Evolutionary conservation across 2,113 vertebrate genomes (phyloP), one percentile per base, ranked within the genome.

Genomic region (Empidonax traillii): DNA sequence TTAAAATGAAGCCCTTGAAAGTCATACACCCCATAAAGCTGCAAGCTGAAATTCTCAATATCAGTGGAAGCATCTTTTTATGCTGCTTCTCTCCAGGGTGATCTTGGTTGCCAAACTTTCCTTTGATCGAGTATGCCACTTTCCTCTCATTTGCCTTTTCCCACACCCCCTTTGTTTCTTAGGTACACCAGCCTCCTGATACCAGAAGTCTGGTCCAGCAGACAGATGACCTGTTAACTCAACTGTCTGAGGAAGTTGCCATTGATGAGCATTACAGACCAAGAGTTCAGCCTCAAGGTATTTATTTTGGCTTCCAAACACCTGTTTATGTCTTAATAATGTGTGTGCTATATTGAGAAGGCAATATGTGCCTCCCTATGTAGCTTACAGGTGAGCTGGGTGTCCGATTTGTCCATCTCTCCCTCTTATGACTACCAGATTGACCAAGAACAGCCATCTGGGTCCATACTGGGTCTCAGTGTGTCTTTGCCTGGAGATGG

Each of bases 171-270:
- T 41, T 35, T 87, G 58, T 77, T 96, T 75, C 78, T 39, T 94
- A 99, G 99, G 96, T 97, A 56, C 96, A 99, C 85, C 98, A 97
- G 24, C 97, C 98, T 89, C 98, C 98, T 41, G 98, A 99, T 80
- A 96, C 84, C 67, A 98, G 98, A 95, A 99, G 98, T 66, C 98
- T 98, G 80, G 97, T 97, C 22, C 98, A 99, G 96, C 98, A 98
- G 96, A 96, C 98, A 16, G 98, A 98, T 96, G 98, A 99, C 94
- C 96, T 99, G 59, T 97, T 99, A 81, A 98, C 96, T 81, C 98
- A 99, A 22, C 97, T 99, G 97, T 94, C 98, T 37, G 99, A 99
- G 43, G 99, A 99, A 94, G 97, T 98, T 95, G 97, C 97, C 77
- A 99, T 99, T 93, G 99, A 99, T 93, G 95, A 98, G 63, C 96